A percentile compares a stretch with the other conserved stretches of the same genome.
Conservation (phyloP, 2,888 invertebrate genomes). For the Sceliomorpha sp. region DNA sequence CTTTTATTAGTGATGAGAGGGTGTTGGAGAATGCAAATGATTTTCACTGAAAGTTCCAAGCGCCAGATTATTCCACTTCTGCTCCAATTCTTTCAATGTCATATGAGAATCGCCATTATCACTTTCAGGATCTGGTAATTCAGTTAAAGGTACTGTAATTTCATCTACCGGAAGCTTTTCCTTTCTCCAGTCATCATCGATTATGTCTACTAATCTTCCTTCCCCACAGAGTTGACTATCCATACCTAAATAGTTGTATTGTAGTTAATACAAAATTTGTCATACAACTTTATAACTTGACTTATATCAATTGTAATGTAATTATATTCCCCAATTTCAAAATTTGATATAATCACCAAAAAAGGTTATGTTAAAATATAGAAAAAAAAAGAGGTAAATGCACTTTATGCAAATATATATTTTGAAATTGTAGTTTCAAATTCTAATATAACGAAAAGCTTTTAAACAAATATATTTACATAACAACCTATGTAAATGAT, state of each 20-base stretch:
- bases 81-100: conserved; percentile 93
- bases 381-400: too few species aligned
- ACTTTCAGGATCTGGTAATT: conserved; percentile 95
- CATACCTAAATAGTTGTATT: conserved; percentile 83
- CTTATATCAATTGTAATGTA: too few species aligned
- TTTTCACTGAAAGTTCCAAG: conserved; percentile 82
- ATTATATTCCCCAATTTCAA: too few species aligned
- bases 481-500: too few species aligned
- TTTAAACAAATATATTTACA: too few species aligned
- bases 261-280: too few species aligned
- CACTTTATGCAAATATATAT: too few species aligned
- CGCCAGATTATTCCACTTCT: conserved; percentile 83
- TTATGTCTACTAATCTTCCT: conserved; percentile 88
- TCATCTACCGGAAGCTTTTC: conserved; percentile 92
- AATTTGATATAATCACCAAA: too few species aligned
- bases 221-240: conserved; percentile 89
- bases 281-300: too few species aligned
- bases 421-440: too few species aligned
- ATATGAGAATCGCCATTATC: conserved; percentile 95
- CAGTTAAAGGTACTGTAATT: conserved; percentile 90
- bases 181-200: conserved; percentile 93
- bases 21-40: conserved; percentile 80
- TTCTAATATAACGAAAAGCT: too few species aligned
- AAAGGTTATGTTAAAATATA: too few species aligned
- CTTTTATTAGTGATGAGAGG: conserved; percentile 70